Evolutionary conservation across 2,797 vertebrate species (phyloP).

Genomic region (Myiothlypis chrysogaster): DNA sequence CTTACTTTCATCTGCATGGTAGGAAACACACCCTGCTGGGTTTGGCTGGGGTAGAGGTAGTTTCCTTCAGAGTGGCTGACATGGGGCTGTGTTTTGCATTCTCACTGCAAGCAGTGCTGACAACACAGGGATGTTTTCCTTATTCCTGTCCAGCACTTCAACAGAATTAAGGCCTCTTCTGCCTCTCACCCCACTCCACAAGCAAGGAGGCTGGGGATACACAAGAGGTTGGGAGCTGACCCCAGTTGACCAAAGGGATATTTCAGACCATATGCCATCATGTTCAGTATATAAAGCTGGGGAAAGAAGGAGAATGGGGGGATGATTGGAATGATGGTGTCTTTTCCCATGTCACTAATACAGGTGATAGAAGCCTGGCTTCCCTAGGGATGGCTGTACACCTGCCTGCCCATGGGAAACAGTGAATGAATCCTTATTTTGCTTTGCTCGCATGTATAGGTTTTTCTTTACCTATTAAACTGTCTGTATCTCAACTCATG

Average conservation of each 20-base stretch:
- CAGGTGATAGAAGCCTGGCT: background rate
- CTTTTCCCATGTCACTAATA: background rate
- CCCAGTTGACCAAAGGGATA: background rate
- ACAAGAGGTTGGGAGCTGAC: background rate
- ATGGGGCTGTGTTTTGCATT: background rate
- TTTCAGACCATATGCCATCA: background rate
- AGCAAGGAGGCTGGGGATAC: fast-evolving
- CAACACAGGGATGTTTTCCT: background rate
- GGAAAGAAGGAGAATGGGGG: background rate
- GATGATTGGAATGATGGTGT: background rate
- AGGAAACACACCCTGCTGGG: background rate
- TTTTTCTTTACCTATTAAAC: background rate
- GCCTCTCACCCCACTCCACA: background rate
- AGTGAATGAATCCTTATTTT: background rate
- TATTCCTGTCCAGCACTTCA: background rate
- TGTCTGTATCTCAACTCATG: background rate
- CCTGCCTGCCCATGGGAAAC: background rate
- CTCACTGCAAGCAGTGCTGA: background rate
- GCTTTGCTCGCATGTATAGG: background rate
- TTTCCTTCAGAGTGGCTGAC: background rate
- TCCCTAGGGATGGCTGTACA: background rate
- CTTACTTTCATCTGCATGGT: background rate
- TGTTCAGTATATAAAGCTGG: background rate
- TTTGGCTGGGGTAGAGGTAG: background rate
- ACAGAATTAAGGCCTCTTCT: background rate